Evolutionary conservation across 1,140 invertebrate species (phyloP).

Genomic region (Drosophila truncata): DNA sequence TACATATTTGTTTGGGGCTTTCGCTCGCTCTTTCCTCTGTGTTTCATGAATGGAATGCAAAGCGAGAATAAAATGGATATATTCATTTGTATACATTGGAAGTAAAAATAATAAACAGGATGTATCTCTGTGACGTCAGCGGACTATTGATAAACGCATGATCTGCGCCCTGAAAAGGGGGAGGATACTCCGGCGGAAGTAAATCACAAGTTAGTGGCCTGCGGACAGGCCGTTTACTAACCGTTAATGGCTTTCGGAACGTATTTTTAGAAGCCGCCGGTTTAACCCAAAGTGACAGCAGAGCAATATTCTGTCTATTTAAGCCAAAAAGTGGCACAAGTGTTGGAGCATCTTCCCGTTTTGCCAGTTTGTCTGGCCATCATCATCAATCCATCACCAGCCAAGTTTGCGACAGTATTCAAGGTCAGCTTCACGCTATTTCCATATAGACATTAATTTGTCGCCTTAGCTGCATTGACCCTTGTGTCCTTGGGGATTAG

Average conservation of each 20-base stretch:
- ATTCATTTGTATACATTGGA: slow-evolving; percentile 25
- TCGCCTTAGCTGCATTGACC: slow-evolving; percentile 24
- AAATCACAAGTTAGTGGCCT: slow-evolving; percentile 20
- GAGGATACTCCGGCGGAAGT: slow-evolving; percentile 3
- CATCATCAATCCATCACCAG: slow-evolving; percentile 46
- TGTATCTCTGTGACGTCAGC: slow-evolving; percentile 58
- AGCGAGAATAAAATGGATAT: slow-evolving; percentile 23
- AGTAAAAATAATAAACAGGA: slow-evolving; percentile 74
- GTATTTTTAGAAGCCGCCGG: slow-evolving; percentile 9
- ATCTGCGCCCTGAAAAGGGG: slow-evolving; percentile 20
- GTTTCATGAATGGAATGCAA: slow-evolving; percentile 75
- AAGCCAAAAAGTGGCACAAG: slow-evolving; percentile 11
- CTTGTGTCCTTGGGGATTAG: slow-evolving; percentile 34
- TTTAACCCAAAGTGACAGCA: slow-evolving; percentile 36
- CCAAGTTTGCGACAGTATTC: slow-evolving; percentile 17
- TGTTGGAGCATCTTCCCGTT: slow-evolving; percentile 3
- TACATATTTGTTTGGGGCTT: slow-evolving; percentile 46
- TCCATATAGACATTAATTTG: slow-evolving; percentile 27
- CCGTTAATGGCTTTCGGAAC: slow-evolving; percentile 24
- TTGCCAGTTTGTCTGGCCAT: slow-evolving; percentile 39
- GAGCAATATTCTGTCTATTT: slow-evolving; percentile 14
- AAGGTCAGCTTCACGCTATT: slow-evolving; percentile 39
- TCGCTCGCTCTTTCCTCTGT: slow-evolving; percentile 36
- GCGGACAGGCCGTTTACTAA: slow-evolving; percentile 3
- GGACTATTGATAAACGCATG: slow-evolving; percentile 45